phyloP scores from a whole-genome alignment of 2,113 vertebrate species.

The Tenrec ecaudatus region DNA sequence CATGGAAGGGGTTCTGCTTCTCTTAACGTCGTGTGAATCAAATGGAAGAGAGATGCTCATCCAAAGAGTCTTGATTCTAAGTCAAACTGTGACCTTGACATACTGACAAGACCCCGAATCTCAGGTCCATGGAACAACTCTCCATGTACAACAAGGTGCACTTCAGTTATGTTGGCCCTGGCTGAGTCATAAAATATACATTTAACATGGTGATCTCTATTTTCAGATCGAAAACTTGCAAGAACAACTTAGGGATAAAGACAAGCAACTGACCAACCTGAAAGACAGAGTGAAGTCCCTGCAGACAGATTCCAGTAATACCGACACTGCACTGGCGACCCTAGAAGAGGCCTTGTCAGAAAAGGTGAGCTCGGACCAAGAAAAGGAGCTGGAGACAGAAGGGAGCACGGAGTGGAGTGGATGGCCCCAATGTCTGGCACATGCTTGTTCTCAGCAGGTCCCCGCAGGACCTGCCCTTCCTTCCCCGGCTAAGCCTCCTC shows the following conservation, averaged over 20 bases:
- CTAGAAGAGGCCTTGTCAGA: conserved; percentile 97
- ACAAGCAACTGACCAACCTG: conserved; percentile 96
- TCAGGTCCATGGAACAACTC: neutral
- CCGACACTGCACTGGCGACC: conserved; percentile 95
- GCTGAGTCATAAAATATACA: neutral
- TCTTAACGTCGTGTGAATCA: neutral
- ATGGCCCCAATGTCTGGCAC: neutral
- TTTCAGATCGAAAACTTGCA: conserved; percentile 97
- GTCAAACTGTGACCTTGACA: neutral
- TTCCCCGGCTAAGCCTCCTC: neutral
- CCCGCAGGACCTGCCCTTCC: neutral
- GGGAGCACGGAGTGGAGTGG: neutral
- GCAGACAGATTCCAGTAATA: conserved; percentile 98
- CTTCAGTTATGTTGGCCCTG: neutral
- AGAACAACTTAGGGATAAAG: conserved; percentile 98
- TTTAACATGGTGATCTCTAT: conserved; percentile 61
- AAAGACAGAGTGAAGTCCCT: conserved; percentile 96
- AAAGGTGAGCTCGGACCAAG: conserved; percentile 90
- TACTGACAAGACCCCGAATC: neutral
- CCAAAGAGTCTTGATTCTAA: conserved; percentile 37
- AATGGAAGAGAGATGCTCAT: neutral
- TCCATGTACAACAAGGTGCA: neutral
- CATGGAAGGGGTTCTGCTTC: neutral
- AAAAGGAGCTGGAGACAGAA: neutral
- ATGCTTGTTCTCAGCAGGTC: neutral